phyloP scores from a whole-genome alignment of 2,113 vertebrate species.

The Notechis scutatus region DNA sequence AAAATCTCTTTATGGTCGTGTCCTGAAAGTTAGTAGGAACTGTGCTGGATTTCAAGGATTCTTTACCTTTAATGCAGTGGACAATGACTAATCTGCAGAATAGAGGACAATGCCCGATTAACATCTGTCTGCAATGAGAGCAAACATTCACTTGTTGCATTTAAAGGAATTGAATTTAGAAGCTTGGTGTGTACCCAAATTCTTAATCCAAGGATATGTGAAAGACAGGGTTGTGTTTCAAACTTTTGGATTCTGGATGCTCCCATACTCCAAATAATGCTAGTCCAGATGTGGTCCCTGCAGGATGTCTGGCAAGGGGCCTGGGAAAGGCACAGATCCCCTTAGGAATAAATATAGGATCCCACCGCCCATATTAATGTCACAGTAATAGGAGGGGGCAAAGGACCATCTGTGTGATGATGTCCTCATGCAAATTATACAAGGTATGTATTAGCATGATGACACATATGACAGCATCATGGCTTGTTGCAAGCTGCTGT shows the following conservation, averaged over 20 bases:
- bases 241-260: neutral
- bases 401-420: neutral
- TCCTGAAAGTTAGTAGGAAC: neutral
- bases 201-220: neutral
- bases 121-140: neutral
- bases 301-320: neutral
- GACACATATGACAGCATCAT: neutral
- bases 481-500: neutral
- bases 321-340: neutral
- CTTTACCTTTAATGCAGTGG: neutral
- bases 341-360: neutral
- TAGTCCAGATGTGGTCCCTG: neutral
- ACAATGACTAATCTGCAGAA: neutral
- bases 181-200: neutral
- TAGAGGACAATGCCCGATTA: neutral
- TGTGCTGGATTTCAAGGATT: neutral
- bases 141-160: neutral
- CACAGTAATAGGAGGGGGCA: neutral
- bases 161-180: neutral
- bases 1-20: neutral
- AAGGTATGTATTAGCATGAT: neutral
- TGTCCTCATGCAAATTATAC: neutral
- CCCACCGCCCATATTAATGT: neutral
- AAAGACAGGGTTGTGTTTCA: neutral
- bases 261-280: neutral